Evolutionary conservation across 2,113 vertebrate genomes (phyloP).

Genomic region (Lontra canadensis): DNA sequence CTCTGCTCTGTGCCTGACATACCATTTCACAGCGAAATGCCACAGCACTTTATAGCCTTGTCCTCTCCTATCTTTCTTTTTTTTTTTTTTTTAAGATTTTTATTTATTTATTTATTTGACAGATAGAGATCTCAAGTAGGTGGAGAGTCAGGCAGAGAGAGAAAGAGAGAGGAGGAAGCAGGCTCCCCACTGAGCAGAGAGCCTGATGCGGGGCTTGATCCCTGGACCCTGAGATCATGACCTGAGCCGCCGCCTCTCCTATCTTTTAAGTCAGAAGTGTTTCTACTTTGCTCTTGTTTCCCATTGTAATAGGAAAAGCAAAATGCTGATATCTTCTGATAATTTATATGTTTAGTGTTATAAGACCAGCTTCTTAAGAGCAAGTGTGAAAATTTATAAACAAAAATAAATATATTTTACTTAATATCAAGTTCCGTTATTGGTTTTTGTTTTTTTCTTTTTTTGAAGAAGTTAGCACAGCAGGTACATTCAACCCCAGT

Average conservation of each 20-base stretch:
- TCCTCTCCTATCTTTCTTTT: neutral
- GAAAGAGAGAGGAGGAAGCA: too few species aligned
- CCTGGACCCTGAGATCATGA: too few species aligned
- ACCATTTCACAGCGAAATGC: neutral
- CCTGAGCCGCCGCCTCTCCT: neutral
- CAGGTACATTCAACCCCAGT: neutral
- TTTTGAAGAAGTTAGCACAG: neutral
- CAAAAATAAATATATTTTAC: neutral
- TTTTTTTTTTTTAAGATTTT: too few species aligned
- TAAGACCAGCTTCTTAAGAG: neutral
- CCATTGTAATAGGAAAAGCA: neutral
- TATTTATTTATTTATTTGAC: too few species aligned
- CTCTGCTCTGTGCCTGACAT: neutral
- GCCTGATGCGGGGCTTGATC: too few species aligned
- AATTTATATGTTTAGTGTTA: neutral
- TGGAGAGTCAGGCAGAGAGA: too few species aligned
- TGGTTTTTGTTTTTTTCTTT: neutral
- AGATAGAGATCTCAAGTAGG: too few species aligned
- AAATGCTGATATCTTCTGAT: neutral
- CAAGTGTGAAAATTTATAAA: neutral
- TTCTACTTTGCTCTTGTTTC: neutral
- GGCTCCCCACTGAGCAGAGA: too few species aligned
- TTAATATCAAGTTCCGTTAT: neutral
- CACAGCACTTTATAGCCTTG: neutral
- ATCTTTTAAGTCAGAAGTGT: neutral